Evolutionary conservation across 2,888 invertebrate genomes (phyloP).

Genomic region (Willowsia nigromaculata): DNA sequence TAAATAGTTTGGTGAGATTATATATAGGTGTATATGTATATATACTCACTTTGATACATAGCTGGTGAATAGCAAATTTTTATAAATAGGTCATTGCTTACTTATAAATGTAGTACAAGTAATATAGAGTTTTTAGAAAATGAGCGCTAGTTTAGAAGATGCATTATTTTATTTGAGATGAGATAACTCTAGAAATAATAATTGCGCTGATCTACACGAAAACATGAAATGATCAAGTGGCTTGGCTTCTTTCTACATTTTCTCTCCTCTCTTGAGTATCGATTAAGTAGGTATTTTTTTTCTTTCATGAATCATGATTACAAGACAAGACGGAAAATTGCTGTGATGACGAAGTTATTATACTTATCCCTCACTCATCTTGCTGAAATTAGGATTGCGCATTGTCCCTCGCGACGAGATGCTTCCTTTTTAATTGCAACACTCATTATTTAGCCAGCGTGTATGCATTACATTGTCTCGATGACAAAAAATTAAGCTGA

Average conservation of each 20-base stretch:
- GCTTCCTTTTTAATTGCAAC: constrained; percentile 55
- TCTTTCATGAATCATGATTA: background rate
- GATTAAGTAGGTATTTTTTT: too few relatives aligned
- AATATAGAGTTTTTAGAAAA: background rate
- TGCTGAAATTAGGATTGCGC: background rate
- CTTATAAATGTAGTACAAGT: constrained; percentile 25
- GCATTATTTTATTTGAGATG: background rate
- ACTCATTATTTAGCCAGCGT: constrained; percentile 11
- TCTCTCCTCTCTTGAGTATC: background rate
- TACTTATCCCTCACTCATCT: too few relatives aligned
- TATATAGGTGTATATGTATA: background rate
- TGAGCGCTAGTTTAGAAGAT: background rate
- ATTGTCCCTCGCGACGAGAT: background rate
- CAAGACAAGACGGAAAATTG: constrained; percentile 15
- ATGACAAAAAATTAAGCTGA: too few relatives aligned
- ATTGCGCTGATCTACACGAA: background rate
- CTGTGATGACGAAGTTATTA: background rate
- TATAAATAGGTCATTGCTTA: constrained; percentile 54
- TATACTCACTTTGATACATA: background rate
- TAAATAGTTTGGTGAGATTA: background rate
- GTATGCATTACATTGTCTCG: too few relatives aligned
- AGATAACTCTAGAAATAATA: background rate
- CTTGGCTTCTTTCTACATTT: constrained; percentile 14
- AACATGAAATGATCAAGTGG: constrained; percentile 4
- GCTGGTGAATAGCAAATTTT: background rate